Percentiles rank a stretch among this genome's conserved stretches.
These are phyloP conservation scores for Peromyscus eremicus DNA, from an alignment of 2,797 vertebrate genomes.

Conservation along the genomic window DNA sequence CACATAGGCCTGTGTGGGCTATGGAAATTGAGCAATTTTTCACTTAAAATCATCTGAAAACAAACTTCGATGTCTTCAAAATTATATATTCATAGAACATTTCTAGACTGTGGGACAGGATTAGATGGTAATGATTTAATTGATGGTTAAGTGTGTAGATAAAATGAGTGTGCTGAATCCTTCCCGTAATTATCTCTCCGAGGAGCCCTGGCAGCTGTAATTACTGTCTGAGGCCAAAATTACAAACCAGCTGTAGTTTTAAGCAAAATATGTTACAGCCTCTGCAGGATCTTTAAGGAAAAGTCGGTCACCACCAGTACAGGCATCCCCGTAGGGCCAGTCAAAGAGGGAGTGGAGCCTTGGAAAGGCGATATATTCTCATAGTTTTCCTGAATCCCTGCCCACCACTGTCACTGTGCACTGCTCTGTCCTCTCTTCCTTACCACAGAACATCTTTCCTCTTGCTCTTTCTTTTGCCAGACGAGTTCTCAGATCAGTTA, in stretches of 20 bases:
- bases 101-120: constrained; percentile 81
- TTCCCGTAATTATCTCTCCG: constrained; percentile 87
- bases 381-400: neutral
- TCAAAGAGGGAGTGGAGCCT: neutral
- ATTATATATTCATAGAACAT: constrained; percentile 84
- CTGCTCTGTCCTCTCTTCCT: neutral
- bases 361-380: neutral
- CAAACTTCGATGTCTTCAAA: constrained; percentile 80
- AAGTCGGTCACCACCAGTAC: constrained; percentile 68
- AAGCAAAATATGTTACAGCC: constrained; percentile 75
- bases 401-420: neutral
- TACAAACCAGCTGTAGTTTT: constrained; percentile 86
- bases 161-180: constrained; percentile 84
- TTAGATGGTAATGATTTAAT: constrained; percentile 89
- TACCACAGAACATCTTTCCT: neutral
- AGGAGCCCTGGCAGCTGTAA: constrained; percentile 84
- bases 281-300: constrained; percentile 64
- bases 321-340: neutral
- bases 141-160: constrained; percentile 84
- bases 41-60: constrained; percentile 83
- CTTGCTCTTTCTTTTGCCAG: neutral
- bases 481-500: neutral
- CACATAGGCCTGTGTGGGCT: constrained; percentile 20
- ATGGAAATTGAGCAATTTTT: constrained; percentile 81
- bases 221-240: constrained; percentile 87